Conservation (phyloP, 2,113 vertebrate genomes). For the human region DNA sequence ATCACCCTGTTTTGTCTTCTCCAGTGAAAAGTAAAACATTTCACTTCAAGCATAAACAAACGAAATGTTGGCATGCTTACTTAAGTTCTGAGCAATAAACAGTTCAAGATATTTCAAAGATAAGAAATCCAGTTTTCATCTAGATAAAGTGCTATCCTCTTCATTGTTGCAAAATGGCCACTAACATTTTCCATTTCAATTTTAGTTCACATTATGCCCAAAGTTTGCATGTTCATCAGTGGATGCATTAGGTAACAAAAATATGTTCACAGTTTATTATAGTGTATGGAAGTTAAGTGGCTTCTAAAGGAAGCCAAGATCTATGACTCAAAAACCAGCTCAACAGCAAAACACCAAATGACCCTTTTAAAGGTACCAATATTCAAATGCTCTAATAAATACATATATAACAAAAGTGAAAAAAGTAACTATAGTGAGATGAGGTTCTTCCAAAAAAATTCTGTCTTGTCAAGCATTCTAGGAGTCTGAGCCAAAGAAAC, state of each 20-base stretch:
- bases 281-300: conserved; percentile 53
- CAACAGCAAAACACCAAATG: conserved; percentile 50
- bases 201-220: conserved; percentile 65
- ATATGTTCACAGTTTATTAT: conserved; percentile 77
- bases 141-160: conserved; percentile 82
- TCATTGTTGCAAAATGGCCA: conserved; percentile 60
- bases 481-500: conserved; percentile 28
- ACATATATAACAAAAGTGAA: conserved; percentile 49
- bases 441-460: conserved; percentile 64
- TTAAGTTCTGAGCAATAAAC: conserved; percentile 64
- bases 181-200: conserved; percentile 56
- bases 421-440: conserved; percentile 71
- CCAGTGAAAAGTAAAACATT: conserved; percentile 70
- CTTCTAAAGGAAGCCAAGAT: conserved; percentile 61
- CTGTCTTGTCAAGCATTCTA: conserved; percentile 43
- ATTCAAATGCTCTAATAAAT: conserved; percentile 77
- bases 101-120: conserved; percentile 65
- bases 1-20: conserved; percentile 72
- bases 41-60: conserved; percentile 61
- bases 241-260: conserved; percentile 57
- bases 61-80: conserved; percentile 59
- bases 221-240: conserved; percentile 69
- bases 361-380: conserved; percentile 73
- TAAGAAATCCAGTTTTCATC: conserved; percentile 76
- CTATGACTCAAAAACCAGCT: conserved; percentile 59